These are phyloP conservation scores for Diachasmimorpha longicaudata DNA, from an alignment of 1,140 invertebrate genomes.

Conservation along the genomic window DNA sequence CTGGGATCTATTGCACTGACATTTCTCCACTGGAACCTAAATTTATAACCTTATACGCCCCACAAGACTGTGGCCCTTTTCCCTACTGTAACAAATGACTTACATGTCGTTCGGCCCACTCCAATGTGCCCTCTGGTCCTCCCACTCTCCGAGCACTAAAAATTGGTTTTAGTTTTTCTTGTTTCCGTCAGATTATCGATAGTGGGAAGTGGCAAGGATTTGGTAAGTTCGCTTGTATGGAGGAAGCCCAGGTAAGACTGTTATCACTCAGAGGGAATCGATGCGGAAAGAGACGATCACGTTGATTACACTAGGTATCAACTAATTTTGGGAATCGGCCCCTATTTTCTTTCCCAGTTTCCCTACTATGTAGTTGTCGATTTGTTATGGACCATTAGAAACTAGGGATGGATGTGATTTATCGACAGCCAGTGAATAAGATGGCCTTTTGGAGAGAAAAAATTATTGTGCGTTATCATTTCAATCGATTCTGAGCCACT, in stretches of 20 bases:
- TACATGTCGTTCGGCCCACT: neutral
- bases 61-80: neutral
- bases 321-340: neutral
- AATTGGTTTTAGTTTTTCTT: neutral
- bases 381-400: neutral
- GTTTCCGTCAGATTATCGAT: neutral
- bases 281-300: neutral
- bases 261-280: neutral
- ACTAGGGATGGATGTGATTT: neutral
- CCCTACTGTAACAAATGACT: neutral
- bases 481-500: too few relatives aligned
- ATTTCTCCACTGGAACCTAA: neutral
- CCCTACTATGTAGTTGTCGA: neutral
- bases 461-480: too few relatives aligned
- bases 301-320: neutral
- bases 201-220: too few relatives aligned
- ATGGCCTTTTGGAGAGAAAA: too few relatives aligned
- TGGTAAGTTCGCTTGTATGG: neutral
- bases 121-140: neutral
- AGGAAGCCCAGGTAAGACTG: neutral
- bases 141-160: neutral
- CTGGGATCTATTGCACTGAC: neutral
- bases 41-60: constrained; percentile 1
- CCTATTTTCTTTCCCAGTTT: neutral
- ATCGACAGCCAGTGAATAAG: neutral